A percentile compares a stretch with the other conserved stretches of the same genome.
Evolutionary conservation across 2,113 vertebrate genomes (phyloP).

Genomic region (Etia nguti): DNA sequence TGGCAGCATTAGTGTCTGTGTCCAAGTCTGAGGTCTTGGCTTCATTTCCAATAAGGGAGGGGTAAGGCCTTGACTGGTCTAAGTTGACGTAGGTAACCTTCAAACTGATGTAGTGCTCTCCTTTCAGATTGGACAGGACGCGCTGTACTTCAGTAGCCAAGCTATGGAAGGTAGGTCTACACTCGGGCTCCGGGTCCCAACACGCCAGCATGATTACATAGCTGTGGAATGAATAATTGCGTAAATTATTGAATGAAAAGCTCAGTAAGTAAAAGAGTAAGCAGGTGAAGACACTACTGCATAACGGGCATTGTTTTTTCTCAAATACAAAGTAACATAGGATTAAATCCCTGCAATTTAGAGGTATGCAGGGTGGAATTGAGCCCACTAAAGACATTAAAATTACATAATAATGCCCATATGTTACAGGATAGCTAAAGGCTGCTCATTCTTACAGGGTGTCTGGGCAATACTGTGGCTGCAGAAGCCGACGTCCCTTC

Average conservation of each 20-base stretch:
- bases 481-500: constrained; percentile 84
- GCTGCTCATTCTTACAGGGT: constrained; percentile 78
- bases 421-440: not conserved
- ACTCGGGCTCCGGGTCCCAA: constrained; percentile 79
- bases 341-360: not conserved
- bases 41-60: constrained; percentile 57
- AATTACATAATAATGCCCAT: not conserved
- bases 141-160: constrained; percentile 75
- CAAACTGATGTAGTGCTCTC: constrained; percentile 90
- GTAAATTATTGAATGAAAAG: not conserved
- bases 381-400: not conserved
- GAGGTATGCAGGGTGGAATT: not conserved
- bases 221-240: constrained; percentile 63
- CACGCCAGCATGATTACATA: constrained; percentile 86
- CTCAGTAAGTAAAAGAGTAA: not conserved
- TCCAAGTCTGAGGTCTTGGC: constrained; percentile 54
- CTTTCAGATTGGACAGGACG: constrained; percentile 72
- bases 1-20: constrained; percentile 7
- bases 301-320: not conserved
- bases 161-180: constrained; percentile 75
- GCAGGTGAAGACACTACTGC: not conserved
- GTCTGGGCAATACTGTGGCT: constrained; percentile 88
- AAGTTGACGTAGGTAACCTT: constrained; percentile 83
- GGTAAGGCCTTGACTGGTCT: constrained; percentile 70
- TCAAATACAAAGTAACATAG: not conserved